Base-by-base conservation (phyloP, 2,113 vertebrate species). In the Mionectes macconnelli region DNA sequence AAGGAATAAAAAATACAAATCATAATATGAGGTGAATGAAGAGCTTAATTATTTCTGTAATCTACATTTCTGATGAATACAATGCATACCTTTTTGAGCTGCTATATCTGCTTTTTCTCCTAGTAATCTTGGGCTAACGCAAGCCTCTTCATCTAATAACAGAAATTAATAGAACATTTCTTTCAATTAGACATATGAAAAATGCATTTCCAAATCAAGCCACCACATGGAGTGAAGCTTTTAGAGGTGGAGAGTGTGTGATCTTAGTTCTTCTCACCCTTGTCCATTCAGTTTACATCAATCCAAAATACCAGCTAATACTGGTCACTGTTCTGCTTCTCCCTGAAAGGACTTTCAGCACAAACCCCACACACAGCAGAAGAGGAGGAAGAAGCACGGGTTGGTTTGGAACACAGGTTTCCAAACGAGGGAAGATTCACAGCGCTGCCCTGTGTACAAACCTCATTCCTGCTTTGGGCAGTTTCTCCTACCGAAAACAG, bases 121-220 rank as follows among this genome's bases (percentile, higher is more conserved):
- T 37, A 25, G 18, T 57, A 91, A 89, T 82, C 4, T 1, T 53
- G 22, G 9, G 30, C 22, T 76, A 91, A 81, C 59, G 30, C 21
- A 89, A 91, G 35, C 18, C 12, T 95, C 66, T 81, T 35, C n/a
- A 78, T 42, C 22, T 56, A 79, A 72, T 72, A 72, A 1, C 31
- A 79, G 53, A 91, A 91, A 91, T 68, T 31, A 72, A 53, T 40
- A 56, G 40, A 91, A 79, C 13, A 25, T 33, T 64, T 84, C 8
- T 80, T 90, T 95, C 69, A 53, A 64, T 95, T 60, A 79, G 27
- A 23, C 12, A 22, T 45, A 35, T 24, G 45, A 94, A 93, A 94
- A 95, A 87, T 20, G 12, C 14, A 31, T 82, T 95, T 94, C n/a
- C 66, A 84, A 91, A 77, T 14, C 33, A 81, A 92, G 12, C 10